Evolutionary conservation across 2,113 vertebrate species (phyloP).

Genomic region (Elgaria multicarinata): DNA sequence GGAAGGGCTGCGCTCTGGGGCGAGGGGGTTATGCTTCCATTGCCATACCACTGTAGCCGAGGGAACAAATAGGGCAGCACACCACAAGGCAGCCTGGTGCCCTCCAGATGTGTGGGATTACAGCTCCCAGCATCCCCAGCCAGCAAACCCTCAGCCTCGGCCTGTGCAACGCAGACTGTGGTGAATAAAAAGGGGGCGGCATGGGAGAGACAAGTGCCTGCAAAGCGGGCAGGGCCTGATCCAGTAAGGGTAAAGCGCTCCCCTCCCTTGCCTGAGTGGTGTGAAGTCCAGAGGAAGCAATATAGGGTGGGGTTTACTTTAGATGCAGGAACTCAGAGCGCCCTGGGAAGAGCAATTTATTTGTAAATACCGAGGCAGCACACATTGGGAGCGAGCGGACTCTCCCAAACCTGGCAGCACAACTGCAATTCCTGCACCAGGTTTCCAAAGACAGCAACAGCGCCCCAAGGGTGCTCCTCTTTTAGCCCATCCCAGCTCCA

Average conservation of each 20-base stretch:
- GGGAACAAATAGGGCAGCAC: too few species aligned
- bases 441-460: too few species aligned
- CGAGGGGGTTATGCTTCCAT: too few species aligned
- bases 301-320: not conserved
- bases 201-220: not conserved
- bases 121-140: too few species aligned
- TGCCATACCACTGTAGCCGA: too few species aligned
- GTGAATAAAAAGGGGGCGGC: not conserved
- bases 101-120: too few species aligned
- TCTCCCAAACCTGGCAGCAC: not conserved
- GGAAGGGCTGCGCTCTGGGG: too few species aligned
- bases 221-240: not conserved
- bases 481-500: not conserved
- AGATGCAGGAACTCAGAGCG: not conserved
- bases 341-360: not conserved
- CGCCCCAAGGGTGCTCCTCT: too few species aligned
- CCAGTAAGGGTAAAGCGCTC: not conserved
- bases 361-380: not conserved
- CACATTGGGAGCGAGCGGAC: not conserved
- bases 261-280: not conserved
- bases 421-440: not conserved
- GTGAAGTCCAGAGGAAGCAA: not conserved
- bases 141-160: not conserved
- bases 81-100: too few species aligned
- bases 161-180: not conserved